Base-by-base conservation (phyloP, 2,113 vertebrate genomes). In the Cnemophilus loriae region DNA sequence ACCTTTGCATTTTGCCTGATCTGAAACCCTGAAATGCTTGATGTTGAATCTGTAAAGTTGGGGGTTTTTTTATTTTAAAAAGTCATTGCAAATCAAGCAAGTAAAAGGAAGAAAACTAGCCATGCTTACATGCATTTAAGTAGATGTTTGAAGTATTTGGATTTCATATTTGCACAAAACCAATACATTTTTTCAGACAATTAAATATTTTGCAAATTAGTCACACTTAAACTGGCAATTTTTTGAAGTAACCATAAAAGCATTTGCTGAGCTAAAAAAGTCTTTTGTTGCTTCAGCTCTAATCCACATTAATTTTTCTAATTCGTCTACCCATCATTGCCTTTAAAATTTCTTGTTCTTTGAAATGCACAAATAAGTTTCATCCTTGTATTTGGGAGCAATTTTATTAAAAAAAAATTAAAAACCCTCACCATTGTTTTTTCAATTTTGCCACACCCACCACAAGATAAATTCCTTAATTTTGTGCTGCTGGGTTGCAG, bases 121-220 rank as follows among this genome's bases (percentile, higher is more conserved):
- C 14, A 7, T 63, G 69, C 52, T 64, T 78, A 10, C 11, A 6
- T 83, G 23, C 13, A 37, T 78, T 93, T 74, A 49, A 70, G 60
- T 67, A 63, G 52, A 50, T 44, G 33, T 9, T 32, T 61, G 22
- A 83, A 46, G 53, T 78, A 60, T 52, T 82, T 87, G 74, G 63
- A 47, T 79, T 94, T 93, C 37, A 35, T 35, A 69, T 84, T 76
- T 91, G 57, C 67, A 57, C 14, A 20, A 52, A 84, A 82, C 32
- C 46, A 94, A 46, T 64, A 68, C 56, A 55, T 93, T 84, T 77
- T 93, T 94, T 92, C 56, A 82, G 41, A 93, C 64, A 87, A 84
- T 90, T 90, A 89, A 81, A 69, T 89, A 82, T 91, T 95, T 79
- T 87, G 56, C 28, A 81, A 91, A 87, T 82, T 85, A 89, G 69